Base-by-base conservation (phyloP, 2,888 invertebrate genomes). In the Drosophila histrio region DNA sequence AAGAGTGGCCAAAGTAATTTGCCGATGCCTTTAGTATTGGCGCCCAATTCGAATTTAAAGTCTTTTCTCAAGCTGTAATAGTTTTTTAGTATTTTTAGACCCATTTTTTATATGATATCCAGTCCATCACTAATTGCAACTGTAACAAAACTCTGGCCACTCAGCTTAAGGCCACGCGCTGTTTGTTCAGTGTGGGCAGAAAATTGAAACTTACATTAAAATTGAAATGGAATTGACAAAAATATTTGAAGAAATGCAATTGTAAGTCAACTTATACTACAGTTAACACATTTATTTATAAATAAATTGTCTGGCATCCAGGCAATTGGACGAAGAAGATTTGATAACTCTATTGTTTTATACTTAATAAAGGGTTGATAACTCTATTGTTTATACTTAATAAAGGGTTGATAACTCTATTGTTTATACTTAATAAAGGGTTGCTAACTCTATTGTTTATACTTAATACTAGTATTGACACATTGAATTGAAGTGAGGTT, bases 111-210 rank as follows among this genome's bases (percentile, higher is more conserved):
- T 38, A 6, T 17, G 9, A 52, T 28, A 32, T 36, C 2, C 13
- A 47, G 49, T 47, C 66, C 44, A 39, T 44, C 57, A 41, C 72
- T 71, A 79, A 61, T n/a, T 61, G 66, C 73, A 76, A 67, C 69
- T 47, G 69, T 58, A 77, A 77, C 38, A 22, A 41, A 61, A 58
- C 61, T 79, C 50, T 79, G 69, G 72, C 61, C 63, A 82, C 50
- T 62, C 57, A 66, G 54, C 71, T 80, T 72, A 87, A 75, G 87
- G 81, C 81, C 87, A 32, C 75, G 72, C 81, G 78, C 85, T 87
- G 85, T 81, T 87, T 81, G 81, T 81, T 81, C 81, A 81, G 81
- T 84, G 87, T 80, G 76, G 78, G 81, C 81, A 81, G 84, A 87
- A 83, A 77, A 83, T 66, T 53, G 41, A 57, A 49, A 58, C 9